These are phyloP conservation scores for Myiagra hebetior DNA, from an alignment of 2,113 vertebrate genomes.

Conservation along the genomic window DNA sequence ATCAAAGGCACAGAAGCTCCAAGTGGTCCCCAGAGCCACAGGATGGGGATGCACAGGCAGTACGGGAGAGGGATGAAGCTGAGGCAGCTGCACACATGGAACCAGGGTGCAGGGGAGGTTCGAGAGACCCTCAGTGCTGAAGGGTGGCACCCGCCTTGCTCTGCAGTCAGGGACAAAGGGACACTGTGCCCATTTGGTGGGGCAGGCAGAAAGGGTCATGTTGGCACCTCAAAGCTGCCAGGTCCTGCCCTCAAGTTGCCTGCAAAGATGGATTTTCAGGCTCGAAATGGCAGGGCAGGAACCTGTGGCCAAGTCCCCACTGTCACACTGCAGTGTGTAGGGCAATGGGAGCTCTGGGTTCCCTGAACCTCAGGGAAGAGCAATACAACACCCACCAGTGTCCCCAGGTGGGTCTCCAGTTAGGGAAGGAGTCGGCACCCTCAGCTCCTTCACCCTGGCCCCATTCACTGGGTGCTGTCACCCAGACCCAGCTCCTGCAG, in stretches of 20 bases:
- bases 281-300: not conserved
- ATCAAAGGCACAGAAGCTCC: not conserved
- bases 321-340: not conserved
- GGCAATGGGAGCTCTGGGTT: not conserved
- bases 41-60: not conserved
- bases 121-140: accelerated
- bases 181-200: not conserved
- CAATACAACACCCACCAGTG: not conserved
- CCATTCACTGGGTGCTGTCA: accelerated
- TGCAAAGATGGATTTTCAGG: not conserved
- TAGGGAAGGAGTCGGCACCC: not conserved
- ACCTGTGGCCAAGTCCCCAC: not conserved
- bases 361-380: not conserved
- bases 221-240: not conserved
- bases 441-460: not conserved
- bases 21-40: not conserved
- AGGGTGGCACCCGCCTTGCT: not conserved
- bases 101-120: not conserved
- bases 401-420: not conserved
- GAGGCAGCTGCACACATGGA: not conserved
- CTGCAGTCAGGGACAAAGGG: not conserved
- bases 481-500: accelerated
- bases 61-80: not conserved
- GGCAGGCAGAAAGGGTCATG: not conserved
- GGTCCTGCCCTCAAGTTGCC: not conserved